Conservation (phyloP, 2,113 vertebrate genomes). For the Epinephelus cyanopodus region DNA sequence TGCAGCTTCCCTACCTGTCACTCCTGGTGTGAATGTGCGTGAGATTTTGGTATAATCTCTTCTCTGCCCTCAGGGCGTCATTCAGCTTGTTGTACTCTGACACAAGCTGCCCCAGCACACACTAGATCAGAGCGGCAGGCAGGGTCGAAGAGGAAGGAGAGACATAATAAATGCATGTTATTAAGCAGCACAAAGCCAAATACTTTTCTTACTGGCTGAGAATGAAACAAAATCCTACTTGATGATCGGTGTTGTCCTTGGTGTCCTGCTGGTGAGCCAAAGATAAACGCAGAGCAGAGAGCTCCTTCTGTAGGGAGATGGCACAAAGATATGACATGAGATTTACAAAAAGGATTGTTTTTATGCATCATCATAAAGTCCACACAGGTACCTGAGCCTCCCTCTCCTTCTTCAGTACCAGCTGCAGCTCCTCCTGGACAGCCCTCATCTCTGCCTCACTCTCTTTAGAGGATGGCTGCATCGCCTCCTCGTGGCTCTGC, state of each 20-base stretch:
- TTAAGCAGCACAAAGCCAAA: not conserved
- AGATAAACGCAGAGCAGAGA: constrained; percentile 86
- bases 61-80: constrained; percentile 91
- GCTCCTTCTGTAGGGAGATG: constrained; percentile 84
- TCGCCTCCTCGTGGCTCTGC: constrained; percentile 75
- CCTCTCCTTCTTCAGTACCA: constrained; percentile 90
- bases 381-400: constrained; percentile 89
- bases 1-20: constrained; percentile 85
- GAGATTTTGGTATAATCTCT: constrained; percentile 91
- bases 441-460: constrained; percentile 67
- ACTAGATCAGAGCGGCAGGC: constrained; percentile 56
- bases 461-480: constrained; percentile 65
- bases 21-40: constrained; percentile 84
- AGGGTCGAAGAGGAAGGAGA: not conserved
- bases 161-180: not conserved
- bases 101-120: constrained; percentile 89
- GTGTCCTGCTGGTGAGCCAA: constrained; percentile 84
- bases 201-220: not conserved
- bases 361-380: not conserved
- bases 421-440: constrained; percentile 90
- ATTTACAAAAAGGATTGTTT: not conserved
- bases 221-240: constrained; percentile 79
- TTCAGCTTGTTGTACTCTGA: constrained; percentile 91
- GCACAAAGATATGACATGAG: not conserved
- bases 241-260: constrained; percentile 84